Evolutionary conservation across 2,113 vertebrate species (phyloP).

Genomic region (Ailurus styani): DNA sequence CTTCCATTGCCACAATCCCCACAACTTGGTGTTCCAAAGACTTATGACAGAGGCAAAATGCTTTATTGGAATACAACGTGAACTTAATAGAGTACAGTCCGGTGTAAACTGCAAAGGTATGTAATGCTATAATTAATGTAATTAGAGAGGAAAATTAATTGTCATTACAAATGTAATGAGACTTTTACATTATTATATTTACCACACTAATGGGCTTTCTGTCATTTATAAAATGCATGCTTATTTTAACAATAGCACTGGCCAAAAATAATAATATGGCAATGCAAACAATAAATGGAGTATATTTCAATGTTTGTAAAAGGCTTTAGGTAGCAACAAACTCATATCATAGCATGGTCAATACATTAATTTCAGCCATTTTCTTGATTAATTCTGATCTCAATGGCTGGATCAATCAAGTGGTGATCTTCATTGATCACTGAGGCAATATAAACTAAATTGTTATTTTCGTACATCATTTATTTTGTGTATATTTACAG

Average conservation of each 20-base stretch:
- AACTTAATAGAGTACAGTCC: conserved; percentile 54
- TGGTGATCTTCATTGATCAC: conserved; percentile 34
- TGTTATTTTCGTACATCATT: conserved; percentile 22
- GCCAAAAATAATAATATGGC: background rate
- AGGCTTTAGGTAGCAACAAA: background rate
- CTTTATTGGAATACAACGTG: conserved; percentile 63
- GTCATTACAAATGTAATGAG: conserved; percentile 35
- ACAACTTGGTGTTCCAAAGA: conserved; percentile 31
- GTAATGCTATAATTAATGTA: conserved; percentile 60
- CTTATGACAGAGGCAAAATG: conserved; percentile 43
- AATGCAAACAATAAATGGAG: conserved; percentile 24
- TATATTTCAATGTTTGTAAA: background rate
- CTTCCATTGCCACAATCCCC: background rate
- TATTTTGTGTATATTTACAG: conserved; percentile 35
- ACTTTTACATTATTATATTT: conserved; percentile 54
- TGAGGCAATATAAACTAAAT: conserved; percentile 9
- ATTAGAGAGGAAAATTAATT: conserved; percentile 61
- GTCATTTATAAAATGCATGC: conserved; percentile 39
- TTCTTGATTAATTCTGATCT: conserved; percentile 57
- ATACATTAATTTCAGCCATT: conserved; percentile 24
- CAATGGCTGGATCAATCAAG: conserved; percentile 2
- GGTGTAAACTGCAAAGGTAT: conserved; percentile 54
- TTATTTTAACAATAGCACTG: conserved; percentile 24
- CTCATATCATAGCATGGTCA: background rate
- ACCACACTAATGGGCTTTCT: conserved; percentile 21